phyloP scores from a whole-genome alignment of 2,113 vertebrate genomes.

The Scolopax mira region DNA sequence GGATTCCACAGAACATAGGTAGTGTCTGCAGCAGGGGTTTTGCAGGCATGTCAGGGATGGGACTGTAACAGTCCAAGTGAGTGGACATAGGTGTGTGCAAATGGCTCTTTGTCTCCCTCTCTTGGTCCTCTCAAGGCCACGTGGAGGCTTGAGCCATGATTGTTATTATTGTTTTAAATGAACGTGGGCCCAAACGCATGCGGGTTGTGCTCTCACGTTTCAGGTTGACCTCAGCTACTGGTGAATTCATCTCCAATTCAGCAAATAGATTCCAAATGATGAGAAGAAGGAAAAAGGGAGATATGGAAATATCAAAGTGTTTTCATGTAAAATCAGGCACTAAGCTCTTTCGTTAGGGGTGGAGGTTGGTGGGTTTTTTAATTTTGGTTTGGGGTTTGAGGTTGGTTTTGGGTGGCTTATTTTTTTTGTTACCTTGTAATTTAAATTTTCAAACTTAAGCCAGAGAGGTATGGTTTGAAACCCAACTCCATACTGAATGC shows the following conservation, averaged over 20 bases:
- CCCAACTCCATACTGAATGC: conserved; percentile 7
- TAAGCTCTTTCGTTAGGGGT: conserved; percentile 1
- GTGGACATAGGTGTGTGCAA: not conserved
- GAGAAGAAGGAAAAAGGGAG: not conserved
- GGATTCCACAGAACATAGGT: not conserved
- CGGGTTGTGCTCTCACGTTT: not conserved
- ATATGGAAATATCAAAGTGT: conserved; percentile 35
- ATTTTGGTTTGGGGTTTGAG: conserved; percentile 60
- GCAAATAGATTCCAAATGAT: not conserved
- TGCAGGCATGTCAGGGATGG: not conserved
- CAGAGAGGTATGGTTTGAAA: conserved; percentile 38
- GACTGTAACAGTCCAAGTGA: not conserved
- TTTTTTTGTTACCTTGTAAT: conserved; percentile 28
- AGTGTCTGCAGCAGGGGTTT: fast-evolving
- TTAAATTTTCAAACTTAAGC: conserved; percentile 48
- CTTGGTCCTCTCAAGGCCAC: conserved; percentile 17
- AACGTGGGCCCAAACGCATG: not conserved
- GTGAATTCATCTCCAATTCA: conserved; percentile 2
- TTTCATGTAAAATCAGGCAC: conserved; percentile 42
- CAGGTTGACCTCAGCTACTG: conserved; percentile 7
- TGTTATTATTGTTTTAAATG: not conserved
- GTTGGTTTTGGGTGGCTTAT: conserved; percentile 1
- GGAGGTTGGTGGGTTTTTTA: conserved; percentile 52
- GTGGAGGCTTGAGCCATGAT: not conserved
- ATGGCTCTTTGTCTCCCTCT: conserved; percentile 58